A percentile compares a stretch with the other conserved stretches of the same genome.
Evolutionary conservation across 92 coral and sea anemone species (phyloP).

Genomic region (Parazoanthus darwini): DNA sequence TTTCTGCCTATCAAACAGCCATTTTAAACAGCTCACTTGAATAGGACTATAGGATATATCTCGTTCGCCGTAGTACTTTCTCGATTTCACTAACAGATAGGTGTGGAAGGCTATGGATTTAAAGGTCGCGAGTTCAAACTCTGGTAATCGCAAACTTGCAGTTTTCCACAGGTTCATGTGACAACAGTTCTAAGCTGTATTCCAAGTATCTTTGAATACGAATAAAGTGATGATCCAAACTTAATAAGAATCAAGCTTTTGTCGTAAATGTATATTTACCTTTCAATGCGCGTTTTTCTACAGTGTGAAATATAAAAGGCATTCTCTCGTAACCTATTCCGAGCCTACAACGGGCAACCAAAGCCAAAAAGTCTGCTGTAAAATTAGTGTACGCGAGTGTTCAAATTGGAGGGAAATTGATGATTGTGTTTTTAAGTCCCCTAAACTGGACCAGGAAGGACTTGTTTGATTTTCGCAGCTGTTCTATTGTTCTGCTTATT

Average conservation of each 20-base stretch:
- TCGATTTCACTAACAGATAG: conserved; percentile 13
- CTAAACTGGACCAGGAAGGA: conserved; percentile 36
- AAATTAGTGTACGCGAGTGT: neutral
- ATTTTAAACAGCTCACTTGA: neutral
- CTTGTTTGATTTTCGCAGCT: conserved; percentile 28
- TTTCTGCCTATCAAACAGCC: neutral
- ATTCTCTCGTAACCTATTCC: neutral
- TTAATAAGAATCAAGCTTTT: neutral
- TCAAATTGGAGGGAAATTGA: conserved; percentile 3
- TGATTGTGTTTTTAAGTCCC: conserved; percentile 10
- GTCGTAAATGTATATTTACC: neutral
- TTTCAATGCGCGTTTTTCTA: neutral
- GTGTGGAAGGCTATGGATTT: neutral
- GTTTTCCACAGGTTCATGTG: neutral
- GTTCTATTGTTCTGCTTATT: conserved; percentile 26
- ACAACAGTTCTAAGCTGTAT: neutral
- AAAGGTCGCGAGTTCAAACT: conserved; percentile 29
- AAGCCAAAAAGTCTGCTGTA: neutral
- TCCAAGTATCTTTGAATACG: neutral
- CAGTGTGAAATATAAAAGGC: neutral
- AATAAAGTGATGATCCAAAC: neutral
- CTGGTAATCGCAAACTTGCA: neutral
- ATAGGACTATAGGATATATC: neutral
- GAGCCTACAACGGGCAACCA: neutral
- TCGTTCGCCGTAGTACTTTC: conserved; percentile 13